Base-by-base conservation (phyloP, 2,113 vertebrate species). In the Vombatus ursinus region DNA sequence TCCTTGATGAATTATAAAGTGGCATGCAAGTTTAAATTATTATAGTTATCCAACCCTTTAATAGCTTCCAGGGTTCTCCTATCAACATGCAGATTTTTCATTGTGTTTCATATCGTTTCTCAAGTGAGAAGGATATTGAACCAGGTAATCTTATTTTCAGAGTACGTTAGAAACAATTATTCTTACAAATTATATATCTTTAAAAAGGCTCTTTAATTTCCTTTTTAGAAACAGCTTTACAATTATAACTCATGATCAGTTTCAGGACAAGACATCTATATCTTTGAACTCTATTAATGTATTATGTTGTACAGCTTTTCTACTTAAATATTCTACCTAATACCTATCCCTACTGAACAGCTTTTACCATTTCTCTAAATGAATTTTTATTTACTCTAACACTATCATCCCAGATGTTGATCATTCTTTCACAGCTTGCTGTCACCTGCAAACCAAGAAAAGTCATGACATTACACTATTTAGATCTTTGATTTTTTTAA, bases 341-440 rank as follows among this genome's bases (percentile, higher is more conserved):
- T 51, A 91, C 24, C 91, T 90, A 94, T 25, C n/a, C 24, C 51
- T 90, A 92, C 10, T 94, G 28, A 93, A 93, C 90, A 91, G 31
- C 77, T 93, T 92, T 50, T 31, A 23, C 3, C 92, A 91, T 10
- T 94, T 93, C 52, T 93, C 47, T 95, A 91, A 95, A n/a, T 93
- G 90, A 94, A 93, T 92, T 93, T 50, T 2, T 95, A 84, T 95
- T 2, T 95, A 84, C 94, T 94, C 53, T 92, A 96, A 91, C 50
- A 1, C 44, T 94, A 61, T 54, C 48, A 26, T 49, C 31, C 53
- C 94, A 91, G 89, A 16, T 68, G 26, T 91, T 31, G n/a, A 23
- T 68, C 92, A 90, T 23, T 23, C 53, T 44, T 24, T 1, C 77
- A 92, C 94, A 61, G 6, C 6, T 90, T 54, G 89, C 68, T 31